A percentile compares a stretch with the other conserved stretches of the same genome.
These are phyloP conservation scores for Pitangus sulphuratus DNA, from an alignment of 2,797 vertebrate species.

Conservation along the genomic window DNA sequence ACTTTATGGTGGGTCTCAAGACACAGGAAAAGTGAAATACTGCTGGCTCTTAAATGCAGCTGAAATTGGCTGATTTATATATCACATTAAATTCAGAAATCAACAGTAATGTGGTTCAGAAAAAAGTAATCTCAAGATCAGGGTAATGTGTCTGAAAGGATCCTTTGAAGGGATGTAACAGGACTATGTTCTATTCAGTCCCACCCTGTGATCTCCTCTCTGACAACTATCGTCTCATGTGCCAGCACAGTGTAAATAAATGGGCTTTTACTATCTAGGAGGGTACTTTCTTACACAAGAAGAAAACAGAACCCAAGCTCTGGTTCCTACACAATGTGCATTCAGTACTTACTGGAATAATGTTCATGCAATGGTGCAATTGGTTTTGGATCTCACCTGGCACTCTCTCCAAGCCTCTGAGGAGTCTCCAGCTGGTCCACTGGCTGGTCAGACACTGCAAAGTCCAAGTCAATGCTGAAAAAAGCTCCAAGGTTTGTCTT, in stretches of 20 bases:
- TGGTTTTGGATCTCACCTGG: neutral
- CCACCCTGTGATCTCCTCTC: neutral
- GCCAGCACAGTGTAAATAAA: neutral
- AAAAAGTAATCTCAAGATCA: neutral
- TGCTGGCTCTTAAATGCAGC: neutral
- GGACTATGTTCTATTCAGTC: neutral
- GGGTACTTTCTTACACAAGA: neutral
- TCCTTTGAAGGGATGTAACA: neutral
- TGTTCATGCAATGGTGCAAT: rapidly evolving
- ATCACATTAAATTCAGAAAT: neutral
- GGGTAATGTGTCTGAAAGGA: neutral
- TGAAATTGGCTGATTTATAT: neutral
- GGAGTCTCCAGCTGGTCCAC: neutral
- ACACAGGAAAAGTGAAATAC: neutral
- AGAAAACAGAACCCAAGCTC: neutral
- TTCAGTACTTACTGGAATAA: neutral
- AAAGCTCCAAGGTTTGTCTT: neutral
- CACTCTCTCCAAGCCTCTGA: too few species aligned
- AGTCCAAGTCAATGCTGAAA: neutral
- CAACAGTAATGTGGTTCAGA: neutral
- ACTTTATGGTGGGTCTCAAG: neutral
- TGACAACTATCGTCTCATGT: neutral
- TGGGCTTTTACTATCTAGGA: neutral
- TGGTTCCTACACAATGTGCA: neutral
- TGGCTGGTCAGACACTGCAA: neutral